phyloP scores from a whole-genome alignment of 2,113 vertebrate species.

The Ceyx margarethae region DNA sequence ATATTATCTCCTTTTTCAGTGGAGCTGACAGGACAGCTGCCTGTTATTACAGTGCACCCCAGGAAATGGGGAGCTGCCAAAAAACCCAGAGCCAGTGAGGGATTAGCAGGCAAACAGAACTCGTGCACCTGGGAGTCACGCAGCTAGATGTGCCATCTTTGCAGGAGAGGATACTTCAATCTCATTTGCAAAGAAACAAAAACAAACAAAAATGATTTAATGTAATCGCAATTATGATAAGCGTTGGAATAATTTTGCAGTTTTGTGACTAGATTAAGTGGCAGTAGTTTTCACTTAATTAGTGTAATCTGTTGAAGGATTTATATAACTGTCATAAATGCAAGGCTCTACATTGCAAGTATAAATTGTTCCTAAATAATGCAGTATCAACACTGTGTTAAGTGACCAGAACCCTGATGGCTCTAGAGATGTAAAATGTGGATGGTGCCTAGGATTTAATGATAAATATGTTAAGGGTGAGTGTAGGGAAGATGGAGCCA shows the following conservation, averaged over 20 bases:
- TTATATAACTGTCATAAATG: not conserved
- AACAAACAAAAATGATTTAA: constrained; percentile 45
- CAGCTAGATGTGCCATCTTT: constrained; percentile 49
- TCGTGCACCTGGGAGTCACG: constrained; percentile 74
- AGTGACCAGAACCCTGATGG: not conserved
- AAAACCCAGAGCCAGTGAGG: constrained; percentile 48
- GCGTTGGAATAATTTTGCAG: constrained; percentile 46
- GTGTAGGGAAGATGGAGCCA: too few relatives aligned
- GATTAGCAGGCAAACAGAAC: constrained; percentile 76
- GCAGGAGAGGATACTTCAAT: constrained; percentile 49
- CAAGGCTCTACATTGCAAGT: not conserved
- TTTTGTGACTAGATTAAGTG: constrained; percentile 45
- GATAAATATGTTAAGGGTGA: not conserved
- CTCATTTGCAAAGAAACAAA: constrained; percentile 68
- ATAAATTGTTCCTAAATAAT: constrained; percentile 20
- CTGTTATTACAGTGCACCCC: constrained; percentile 76
- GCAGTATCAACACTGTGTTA: not conserved
- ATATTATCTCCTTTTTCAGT: constrained; percentile 70
- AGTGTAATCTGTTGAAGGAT: constrained; percentile 48
- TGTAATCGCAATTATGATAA: constrained; percentile 58
- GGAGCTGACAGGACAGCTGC: constrained; percentile 76
- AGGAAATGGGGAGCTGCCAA: constrained; percentile 75
- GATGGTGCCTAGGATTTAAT: not conserved
- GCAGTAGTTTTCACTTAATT: constrained; percentile 40
- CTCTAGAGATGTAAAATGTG: not conserved